phyloP scores from a whole-genome alignment of 1,140 invertebrate species.

The Calephelis nemesis region DNA sequence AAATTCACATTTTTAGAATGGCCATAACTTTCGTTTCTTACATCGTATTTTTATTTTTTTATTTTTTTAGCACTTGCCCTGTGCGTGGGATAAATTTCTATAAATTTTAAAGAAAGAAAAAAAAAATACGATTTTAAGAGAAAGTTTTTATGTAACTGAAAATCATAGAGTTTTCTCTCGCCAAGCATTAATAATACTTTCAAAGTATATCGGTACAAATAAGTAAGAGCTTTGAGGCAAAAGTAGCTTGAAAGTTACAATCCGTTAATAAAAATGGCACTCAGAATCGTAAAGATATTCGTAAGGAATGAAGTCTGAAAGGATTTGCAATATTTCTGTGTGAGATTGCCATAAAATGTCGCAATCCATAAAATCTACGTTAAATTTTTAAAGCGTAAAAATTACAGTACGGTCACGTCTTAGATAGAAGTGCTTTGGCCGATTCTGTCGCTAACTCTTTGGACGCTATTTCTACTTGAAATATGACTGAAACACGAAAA shows the following conservation, averaged over 20 bases:
- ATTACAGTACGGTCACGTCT: conserved; percentile 12
- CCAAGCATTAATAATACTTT: too few species aligned
- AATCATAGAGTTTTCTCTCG: too few species aligned
- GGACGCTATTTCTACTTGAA: background rate
- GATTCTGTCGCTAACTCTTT: background rate
- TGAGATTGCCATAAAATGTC: conserved; percentile 16
- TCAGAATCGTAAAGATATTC: conserved; percentile 17
- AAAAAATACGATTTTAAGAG: too few species aligned
- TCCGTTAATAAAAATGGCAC: conserved; percentile 14
- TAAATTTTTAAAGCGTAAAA: conserved; percentile 19
- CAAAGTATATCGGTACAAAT: background rate
- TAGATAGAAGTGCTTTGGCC: background rate
- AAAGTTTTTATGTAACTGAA: too few species aligned
- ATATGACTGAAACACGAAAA: background rate
- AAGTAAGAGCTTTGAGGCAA: conserved; percentile 12
- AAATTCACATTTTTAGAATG: too few species aligned
- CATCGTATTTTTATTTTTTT: too few species aligned
- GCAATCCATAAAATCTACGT: conserved; percentile 17
- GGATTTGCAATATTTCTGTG: conserved; percentile 15
- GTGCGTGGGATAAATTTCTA: too few species aligned
- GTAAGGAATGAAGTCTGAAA: conserved; percentile 15
- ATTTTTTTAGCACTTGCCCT: too few species aligned
- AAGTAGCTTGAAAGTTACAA: conserved; percentile 16
- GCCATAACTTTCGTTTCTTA: too few species aligned
- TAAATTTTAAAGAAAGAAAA: too few species aligned